Conservation (phyloP, 2,797 vertebrate species). For the Pseudomugil gertrudae region DNA sequence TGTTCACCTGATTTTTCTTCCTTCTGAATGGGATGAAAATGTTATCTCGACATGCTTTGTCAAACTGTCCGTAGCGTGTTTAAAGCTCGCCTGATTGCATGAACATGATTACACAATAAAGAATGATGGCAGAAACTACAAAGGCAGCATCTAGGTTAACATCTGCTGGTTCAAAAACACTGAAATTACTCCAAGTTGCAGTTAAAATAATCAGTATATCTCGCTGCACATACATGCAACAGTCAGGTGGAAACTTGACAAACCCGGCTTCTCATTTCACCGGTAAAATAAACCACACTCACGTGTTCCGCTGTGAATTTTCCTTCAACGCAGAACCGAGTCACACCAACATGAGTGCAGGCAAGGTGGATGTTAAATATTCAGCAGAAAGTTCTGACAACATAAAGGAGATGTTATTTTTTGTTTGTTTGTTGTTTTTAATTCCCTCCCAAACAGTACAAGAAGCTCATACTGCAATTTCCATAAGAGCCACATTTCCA, state of each 20-base stretch:
- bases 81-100: not conserved
- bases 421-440: slow-evolving; percentile 38
- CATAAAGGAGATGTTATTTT: slow-evolving; percentile 4
- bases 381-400: not conserved
- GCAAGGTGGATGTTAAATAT: not conserved
- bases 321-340: not conserved
- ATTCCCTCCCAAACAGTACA: slow-evolving; percentile 8
- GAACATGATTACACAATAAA: not conserved
- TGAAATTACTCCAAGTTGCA: not conserved
- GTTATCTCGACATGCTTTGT: not conserved
- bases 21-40: too few relatives aligned
- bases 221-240: not conserved
- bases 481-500: slow-evolving; percentile 46
- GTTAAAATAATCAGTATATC: not conserved
- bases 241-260: not conserved
- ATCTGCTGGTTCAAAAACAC: not conserved
- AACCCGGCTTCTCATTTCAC: not conserved
- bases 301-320: not conserved
- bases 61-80: not conserved
- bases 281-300: not conserved
- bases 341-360: too few relatives aligned
- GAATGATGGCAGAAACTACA: not conserved
- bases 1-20: too few relatives aligned
- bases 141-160: not conserved
- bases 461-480: slow-evolving; percentile 19